A percentile compares a stretch with the other conserved stretches of the same genome.
These are phyloP conservation scores for Zygothrica quintamaculata DNA, from an alignment of 2,888 invertebrate genomes.

Conservation along the genomic window DNA sequence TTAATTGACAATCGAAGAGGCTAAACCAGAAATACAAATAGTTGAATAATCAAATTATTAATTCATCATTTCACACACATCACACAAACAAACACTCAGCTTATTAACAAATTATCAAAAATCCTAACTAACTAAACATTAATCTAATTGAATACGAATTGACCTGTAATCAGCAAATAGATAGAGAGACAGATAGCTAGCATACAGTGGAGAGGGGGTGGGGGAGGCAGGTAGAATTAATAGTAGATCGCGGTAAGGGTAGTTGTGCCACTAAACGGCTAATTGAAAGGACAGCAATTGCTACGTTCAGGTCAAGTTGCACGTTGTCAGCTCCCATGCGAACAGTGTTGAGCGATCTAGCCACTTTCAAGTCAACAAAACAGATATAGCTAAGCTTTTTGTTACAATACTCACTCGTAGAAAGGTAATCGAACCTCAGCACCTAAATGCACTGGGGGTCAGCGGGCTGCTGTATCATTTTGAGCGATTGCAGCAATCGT, in stretches of 20 bases:
- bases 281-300: conserved; percentile 16
- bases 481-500: no score
- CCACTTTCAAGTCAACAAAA: conserved; percentile 24
- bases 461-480: no score
- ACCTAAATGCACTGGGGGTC: no score
- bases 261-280: not conserved
- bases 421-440: no score
- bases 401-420: no score
- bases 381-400: no score
- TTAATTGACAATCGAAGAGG: conserved; percentile 52
- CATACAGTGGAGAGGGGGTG: not conserved
- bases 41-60: conserved; percentile 6
- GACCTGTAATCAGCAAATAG: not conserved
- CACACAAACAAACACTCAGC: not conserved
- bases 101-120: conserved; percentile 21
- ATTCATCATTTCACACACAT: not conserved
- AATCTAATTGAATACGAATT: conserved; percentile 46
- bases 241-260: not conserved
- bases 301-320: not conserved
- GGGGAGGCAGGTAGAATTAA: no score
- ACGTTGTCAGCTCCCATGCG: not conserved
- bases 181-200: not conserved
- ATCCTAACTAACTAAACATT: conserved; percentile 34
- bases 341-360: conserved; percentile 23
- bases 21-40: conserved; percentile 28